Percentiles rank a stretch among this genome's conserved stretches.
Evolutionary conservation across 30 jellyfish, hydroid and myxozoan species (phyloP).

Genomic region (Hydra vulgaris): DNA sequence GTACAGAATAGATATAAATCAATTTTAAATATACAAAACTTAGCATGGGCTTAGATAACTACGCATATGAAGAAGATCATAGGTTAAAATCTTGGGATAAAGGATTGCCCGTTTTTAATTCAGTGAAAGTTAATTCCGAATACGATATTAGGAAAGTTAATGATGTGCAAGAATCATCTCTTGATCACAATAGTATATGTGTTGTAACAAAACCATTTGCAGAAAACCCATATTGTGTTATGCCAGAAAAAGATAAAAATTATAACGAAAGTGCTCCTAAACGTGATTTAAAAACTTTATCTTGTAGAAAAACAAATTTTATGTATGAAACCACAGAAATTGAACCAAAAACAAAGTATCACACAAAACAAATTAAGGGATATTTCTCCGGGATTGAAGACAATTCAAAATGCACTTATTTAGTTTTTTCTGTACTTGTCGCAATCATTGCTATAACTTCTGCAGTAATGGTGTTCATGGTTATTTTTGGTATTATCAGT

Average conservation of each 20-base stretch:
- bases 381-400: neutral
- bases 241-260: neutral
- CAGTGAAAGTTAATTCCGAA: neutral
- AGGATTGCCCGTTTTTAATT: neutral
- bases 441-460: slow-evolving; percentile 22
- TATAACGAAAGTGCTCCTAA: neutral
- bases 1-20: no score
- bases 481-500: slow-evolving; percentile 28
- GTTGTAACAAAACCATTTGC: neutral
- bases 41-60: neutral
- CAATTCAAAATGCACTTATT: slow-evolving; percentile 5
- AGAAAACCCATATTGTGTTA: neutral
- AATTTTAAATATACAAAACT: neutral
- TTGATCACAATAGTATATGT: neutral
- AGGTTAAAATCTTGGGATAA: neutral
- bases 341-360: neutral
- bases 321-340: neutral
- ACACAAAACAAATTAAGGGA: neutral
- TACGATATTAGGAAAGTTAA: neutral
- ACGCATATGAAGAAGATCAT: neutral
- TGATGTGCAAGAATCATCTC: neutral
- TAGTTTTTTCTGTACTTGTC: slow-evolving; percentile 9
- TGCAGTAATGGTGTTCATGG: slow-evolving; percentile 1
- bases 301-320: neutral
- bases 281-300: neutral